Evolutionary conservation across 1,140 invertebrate species (phyloP).

Genomic region (Drosophila novamexicana): DNA sequence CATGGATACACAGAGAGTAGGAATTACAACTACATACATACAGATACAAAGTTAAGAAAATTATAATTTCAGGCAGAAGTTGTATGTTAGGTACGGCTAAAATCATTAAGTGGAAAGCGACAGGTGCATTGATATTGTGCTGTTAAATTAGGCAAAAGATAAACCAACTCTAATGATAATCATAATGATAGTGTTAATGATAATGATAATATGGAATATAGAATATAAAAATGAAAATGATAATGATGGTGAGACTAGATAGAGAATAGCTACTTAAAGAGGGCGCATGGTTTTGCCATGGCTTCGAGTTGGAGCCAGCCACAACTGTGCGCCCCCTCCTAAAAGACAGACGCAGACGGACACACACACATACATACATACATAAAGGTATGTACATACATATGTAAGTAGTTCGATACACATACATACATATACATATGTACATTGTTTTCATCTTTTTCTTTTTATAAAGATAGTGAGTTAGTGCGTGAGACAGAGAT

Average conservation of each 20-base stretch:
- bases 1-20: slow-evolving; percentile 74
- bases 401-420: slow-evolving; percentile 7
- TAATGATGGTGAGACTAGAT: slow-evolving; percentile 10
- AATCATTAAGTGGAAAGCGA: slow-evolving; percentile 5
- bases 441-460: slow-evolving; percentile 19
- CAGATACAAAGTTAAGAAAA: slow-evolving; percentile 14
- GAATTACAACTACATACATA: slow-evolving; percentile 37
- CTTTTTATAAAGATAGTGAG: slow-evolving; percentile 11
- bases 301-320: background rate
- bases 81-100: slow-evolving; percentile 14
- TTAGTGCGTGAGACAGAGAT: slow-evolving; percentile 12
- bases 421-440: slow-evolving; percentile 21
- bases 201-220: too few species aligned
- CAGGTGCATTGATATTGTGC: slow-evolving; percentile 32
- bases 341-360: slow-evolving; percentile 8
- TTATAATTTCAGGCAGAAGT: slow-evolving; percentile 15
- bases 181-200: background rate
- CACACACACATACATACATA: slow-evolving; percentile 26
- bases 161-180: slow-evolving; percentile 19
- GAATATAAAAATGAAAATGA: background rate
- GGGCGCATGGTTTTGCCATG: background rate
- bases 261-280: background rate
- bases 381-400: background rate
- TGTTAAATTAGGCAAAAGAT: slow-evolving; percentile 28
- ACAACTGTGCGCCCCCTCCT: background rate